Evolutionary conservation across 1,140 invertebrate species (phyloP), one percentile per base, ranked within the genome.

Genomic region (Drosophila ercepeae): DNA sequence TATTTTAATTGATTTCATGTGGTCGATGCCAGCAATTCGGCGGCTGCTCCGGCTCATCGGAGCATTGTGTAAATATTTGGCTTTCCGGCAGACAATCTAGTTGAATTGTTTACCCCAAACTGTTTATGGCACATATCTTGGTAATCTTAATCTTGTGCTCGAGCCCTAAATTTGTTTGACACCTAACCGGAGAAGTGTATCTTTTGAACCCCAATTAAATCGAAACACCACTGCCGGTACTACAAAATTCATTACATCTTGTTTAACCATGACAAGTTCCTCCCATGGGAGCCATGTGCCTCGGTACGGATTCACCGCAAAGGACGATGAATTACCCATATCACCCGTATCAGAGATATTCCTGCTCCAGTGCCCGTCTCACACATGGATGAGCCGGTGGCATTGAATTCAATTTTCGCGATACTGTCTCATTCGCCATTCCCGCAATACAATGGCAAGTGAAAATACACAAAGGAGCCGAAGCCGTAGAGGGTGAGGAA

Each of bases 1-100:
- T 83, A 83, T 82, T 78, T 82, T 83, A 82, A 82, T 82, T 78
- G 78, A 83, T 82, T 83, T 82, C 78, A 82, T 82, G 74, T 74
- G 78, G 63, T 44, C 52, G 21, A 29, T 36, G 44, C 36, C 8
- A 29, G 29, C 29, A 23, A 59, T 68, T 39, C 53, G 13, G 23
- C 16, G 11, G 25, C 39, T 44, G 7, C 23, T 49, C 25, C 1
- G 14, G 19, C 29, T 34, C 4, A 27, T 36, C 52, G 6, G 18
- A 36, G 23, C 18, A 45, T 54, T 52, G 23, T 77, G 57, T 82
- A 79, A 79, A 79, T 75, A 79, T 76, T 72, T 73, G 53, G 21
- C 5, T 39, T n/a, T 64, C 58, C 49, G 59, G 59, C 78, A 63
- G 67, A 54, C 53, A 68, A 18, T 71, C 67, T 67, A 39, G 21